Evolutionary conservation across 2,113 vertebrate genomes (phyloP).

Genomic region (Pyxicephalus adspersus): DNA sequence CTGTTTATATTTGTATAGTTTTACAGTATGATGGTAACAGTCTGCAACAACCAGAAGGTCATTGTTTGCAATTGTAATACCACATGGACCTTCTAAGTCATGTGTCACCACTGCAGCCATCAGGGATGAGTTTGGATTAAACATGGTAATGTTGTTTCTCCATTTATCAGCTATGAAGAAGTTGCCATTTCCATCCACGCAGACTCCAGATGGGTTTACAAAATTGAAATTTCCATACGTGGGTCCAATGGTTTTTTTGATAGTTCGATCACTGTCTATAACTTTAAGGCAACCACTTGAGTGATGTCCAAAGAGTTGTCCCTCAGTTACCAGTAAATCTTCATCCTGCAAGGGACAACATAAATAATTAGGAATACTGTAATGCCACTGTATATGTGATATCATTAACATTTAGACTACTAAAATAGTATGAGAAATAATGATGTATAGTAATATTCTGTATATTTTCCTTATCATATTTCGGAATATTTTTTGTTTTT

Average conservation of each 20-base stretch:
- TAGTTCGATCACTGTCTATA: slow-evolving; percentile 30
- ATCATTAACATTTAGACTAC: no score
- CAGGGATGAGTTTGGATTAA: slow-evolving; percentile 57
- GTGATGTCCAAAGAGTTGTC: slow-evolving; percentile 50
- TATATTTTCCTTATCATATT: no score
- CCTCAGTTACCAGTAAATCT: slow-evolving; percentile 58
- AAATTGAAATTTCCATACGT: background rate
- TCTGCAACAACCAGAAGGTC: slow-evolving; percentile 47
- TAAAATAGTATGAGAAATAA: no score
- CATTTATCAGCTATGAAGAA: background rate
- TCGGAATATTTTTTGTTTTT: no score
- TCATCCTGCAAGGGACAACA: slow-evolving; percentile 41
- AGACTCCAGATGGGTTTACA: slow-evolving; percentile 44
- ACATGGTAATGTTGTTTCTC: slow-evolving; percentile 49
- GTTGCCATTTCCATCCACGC: slow-evolving; percentile 50
- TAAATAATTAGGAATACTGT: no score
- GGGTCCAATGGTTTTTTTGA: slow-evolving; percentile 53
- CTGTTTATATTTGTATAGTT: slow-evolving; percentile 57
- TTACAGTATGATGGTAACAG: slow-evolving; percentile 57
- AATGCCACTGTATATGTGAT: no score
- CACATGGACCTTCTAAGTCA: slow-evolving; percentile 43
- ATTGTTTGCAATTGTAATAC: slow-evolving; percentile 52
- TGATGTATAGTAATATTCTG: no score
- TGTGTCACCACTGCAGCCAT: slow-evolving; percentile 24
- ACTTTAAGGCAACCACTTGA: slow-evolving; percentile 37